Evolutionary conservation across 2,113 vertebrate genomes (phyloP).

Genomic region (Lepus timidus): DNA sequence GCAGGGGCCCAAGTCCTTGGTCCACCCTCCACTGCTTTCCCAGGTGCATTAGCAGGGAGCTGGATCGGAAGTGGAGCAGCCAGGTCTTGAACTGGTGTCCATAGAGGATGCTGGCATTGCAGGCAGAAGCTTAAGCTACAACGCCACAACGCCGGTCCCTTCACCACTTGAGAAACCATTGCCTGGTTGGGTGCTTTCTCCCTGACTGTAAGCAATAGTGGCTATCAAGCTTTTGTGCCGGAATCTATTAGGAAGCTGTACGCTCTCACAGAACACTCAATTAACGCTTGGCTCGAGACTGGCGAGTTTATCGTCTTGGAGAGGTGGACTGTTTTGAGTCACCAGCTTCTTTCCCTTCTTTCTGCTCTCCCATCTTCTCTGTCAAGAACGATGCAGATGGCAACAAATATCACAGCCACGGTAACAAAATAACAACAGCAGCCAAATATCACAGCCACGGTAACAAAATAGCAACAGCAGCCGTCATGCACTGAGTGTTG

Average conservation of each 20-base stretch:
- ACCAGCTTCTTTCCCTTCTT: not conserved
- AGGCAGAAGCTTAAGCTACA: too few species aligned
- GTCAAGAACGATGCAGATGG: not conserved
- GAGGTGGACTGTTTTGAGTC: not conserved
- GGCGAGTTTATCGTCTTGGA: not conserved
- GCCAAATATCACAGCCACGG: not conserved
- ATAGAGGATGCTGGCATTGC: too few species aligned
- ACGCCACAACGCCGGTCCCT: too few species aligned
- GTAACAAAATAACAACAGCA: not conserved
- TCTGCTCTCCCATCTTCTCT: not conserved
- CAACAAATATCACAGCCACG: not conserved
- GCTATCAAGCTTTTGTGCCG: not conserved
- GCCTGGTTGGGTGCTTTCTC: not conserved
- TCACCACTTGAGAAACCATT: too few species aligned
- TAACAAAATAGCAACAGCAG: not conserved
- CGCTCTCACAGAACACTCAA: not conserved
- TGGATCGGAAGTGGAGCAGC: too few species aligned
- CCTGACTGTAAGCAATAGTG: slow-evolving; percentile 30
- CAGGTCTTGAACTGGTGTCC: too few species aligned
- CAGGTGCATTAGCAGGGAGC: too few species aligned
- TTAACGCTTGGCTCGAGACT: not conserved
- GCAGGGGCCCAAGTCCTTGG: too few species aligned
- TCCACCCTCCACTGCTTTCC: too few species aligned
- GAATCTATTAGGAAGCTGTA: not conserved
- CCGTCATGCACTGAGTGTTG: rapidly evolving